Base-by-base conservation (phyloP, 1,140 invertebrate species). In the Camponotus floridanus region DNA sequence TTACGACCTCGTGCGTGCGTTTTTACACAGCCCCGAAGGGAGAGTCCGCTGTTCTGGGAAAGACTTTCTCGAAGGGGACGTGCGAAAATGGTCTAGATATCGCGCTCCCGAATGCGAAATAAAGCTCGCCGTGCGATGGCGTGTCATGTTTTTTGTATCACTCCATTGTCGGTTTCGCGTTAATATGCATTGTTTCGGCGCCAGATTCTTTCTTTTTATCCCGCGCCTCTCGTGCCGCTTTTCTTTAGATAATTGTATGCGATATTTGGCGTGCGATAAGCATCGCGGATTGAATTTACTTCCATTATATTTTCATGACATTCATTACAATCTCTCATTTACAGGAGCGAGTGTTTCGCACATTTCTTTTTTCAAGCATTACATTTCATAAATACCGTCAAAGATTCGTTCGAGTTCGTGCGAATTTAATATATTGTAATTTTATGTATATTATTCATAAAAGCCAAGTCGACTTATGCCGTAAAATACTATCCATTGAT, bases 11-110 rank as follows among this genome's bases (percentile, higher is more conserved):
- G n/a, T 79, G 45, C 64, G 13, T 68, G 76, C 81, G 11, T 78
- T 85, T 42, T 55, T 85, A 64, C 61, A 65, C 33, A 45, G 45
- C 8, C 42, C 15, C 79, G 55, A 59, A 70, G 71, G 31, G n/a
- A 65, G 80, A 83, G 55, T 45, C 73, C 31, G 45, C 45, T 26
- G 42, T 36, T 70, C 55, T 85, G 81, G 71, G 81, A 85, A 85
- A 78, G 81, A 85, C 81, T 85, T 85, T 85, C 73, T 65, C 73
- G 81, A 51, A 51, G 48, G 15, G 59, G 59, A 76, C 81, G 81
- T 85, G 81, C 59, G 73, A 85, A 83, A 65, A 85, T 85, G 61
- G 13, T n/a, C n/a, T 48, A 31, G 42, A 84, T 76, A 84, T 76
- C 59, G 33, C 73, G 81, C 21, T 74, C 62, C 26, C 79, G 55